phyloP scores from a whole-genome alignment of 2,888 invertebrate genomes.

The Nipponacmea schrenckii region DNA sequence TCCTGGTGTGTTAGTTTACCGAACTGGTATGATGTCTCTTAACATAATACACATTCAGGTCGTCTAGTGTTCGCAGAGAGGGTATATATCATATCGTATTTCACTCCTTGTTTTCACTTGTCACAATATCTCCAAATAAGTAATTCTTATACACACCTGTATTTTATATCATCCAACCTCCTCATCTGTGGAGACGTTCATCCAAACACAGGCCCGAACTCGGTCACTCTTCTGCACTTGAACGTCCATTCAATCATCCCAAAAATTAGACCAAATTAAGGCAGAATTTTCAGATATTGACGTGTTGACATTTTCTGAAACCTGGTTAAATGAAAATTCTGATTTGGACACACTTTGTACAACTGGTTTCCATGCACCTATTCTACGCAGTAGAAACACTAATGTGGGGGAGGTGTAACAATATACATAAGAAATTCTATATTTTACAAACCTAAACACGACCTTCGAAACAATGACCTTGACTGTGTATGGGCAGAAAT shows the following conservation, averaged over 20 bases:
- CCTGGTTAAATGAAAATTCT: not conserved
- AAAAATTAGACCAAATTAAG: not conserved
- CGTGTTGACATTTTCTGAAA: constrained; percentile 1
- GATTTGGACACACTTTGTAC: not conserved
- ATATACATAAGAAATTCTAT: not conserved
- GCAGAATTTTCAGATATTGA: not conserved
- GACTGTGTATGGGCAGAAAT: not conserved
- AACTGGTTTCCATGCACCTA: not conserved
- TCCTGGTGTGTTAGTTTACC: too few species aligned
- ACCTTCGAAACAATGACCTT: not conserved
- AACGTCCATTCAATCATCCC: not conserved
- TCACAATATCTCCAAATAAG: too few species aligned
- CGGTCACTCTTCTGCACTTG: not conserved
- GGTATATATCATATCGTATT: too few species aligned
- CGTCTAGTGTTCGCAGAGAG: too few species aligned
- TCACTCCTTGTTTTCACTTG: too few species aligned
- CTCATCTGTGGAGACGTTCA: not conserved
- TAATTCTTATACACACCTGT: too few species aligned
- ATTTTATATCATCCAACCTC: too few species aligned
- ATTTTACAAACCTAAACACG: not conserved
- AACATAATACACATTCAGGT: too few species aligned
- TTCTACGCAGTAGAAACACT: not conserved
- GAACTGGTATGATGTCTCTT: too few species aligned
- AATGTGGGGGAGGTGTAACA: constrained; percentile 4
- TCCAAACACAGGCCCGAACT: not conserved